These are phyloP conservation scores for Elephas maximus DNA, from an alignment of 2,113 vertebrate genomes.

Conservation along the genomic window DNA sequence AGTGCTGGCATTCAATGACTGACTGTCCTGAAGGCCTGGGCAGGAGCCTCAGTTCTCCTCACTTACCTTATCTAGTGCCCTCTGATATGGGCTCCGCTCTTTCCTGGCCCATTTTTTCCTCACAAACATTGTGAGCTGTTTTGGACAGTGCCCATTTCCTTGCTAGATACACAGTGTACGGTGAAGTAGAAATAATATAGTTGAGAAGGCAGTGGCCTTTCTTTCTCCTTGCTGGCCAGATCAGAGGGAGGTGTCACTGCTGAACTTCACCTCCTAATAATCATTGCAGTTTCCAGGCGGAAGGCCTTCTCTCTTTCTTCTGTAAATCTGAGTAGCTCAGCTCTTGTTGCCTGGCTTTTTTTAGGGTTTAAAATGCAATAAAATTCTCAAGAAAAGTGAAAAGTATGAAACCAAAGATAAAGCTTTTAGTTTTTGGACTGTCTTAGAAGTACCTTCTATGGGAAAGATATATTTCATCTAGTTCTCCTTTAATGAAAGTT, in stretches of 20 bases:
- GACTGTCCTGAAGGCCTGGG: not conserved
- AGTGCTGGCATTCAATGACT: not conserved
- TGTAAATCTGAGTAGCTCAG: not conserved
- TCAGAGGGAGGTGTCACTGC: not conserved
- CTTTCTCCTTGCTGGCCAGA: not conserved
- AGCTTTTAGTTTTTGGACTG: not conserved
- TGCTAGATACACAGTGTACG: not conserved
- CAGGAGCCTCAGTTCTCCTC: not conserved
- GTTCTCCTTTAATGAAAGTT: conserved; percentile 10
- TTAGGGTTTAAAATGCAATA: not conserved
- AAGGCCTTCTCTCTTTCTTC: not conserved
- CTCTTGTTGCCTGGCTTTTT: not conserved
- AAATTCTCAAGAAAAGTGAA: not conserved
- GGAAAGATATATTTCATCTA: not conserved
- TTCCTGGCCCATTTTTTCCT: not conserved
- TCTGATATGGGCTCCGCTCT: not conserved
- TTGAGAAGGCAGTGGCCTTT: not conserved
- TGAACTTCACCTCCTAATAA: not conserved
- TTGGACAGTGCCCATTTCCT: not conserved
- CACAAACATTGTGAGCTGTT: not conserved
- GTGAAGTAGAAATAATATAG: not conserved
- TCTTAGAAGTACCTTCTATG: not conserved
- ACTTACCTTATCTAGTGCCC: not conserved
- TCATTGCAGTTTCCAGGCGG: not conserved
- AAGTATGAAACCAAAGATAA: not conserved